phyloP scores from a whole-genome alignment of 2,797 vertebrate species.

The Telmatherina bonti region DNA sequence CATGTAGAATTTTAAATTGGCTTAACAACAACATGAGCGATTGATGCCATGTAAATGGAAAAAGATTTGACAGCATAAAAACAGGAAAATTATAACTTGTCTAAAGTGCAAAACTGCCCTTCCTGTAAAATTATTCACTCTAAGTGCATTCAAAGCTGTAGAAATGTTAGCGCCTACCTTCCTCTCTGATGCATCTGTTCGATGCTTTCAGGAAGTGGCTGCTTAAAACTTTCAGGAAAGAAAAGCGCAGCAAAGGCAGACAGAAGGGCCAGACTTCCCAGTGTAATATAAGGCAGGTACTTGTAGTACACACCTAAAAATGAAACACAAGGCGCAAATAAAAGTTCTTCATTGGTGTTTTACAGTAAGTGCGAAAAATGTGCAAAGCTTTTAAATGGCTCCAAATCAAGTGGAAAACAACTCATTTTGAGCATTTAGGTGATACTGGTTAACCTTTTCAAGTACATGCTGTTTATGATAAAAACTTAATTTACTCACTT shows the following conservation, averaged over 20 bases:
- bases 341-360: neutral
- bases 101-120: neutral
- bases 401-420: neutral
- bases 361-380: neutral
- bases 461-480: neutral
- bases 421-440: neutral
- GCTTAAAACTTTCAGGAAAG: constrained; percentile 88
- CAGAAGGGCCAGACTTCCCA: constrained; percentile 84
- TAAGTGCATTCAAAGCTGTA: neutral
- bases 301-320: constrained; percentile 80
- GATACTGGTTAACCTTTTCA: neutral
- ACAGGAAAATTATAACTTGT: neutral
- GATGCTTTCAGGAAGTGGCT: constrained; percentile 87
- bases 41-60: neutral
- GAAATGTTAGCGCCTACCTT: constrained; percentile 70
- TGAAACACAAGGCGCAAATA: neutral
- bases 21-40: neutral
- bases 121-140: neutral
- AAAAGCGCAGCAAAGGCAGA: constrained; percentile 84
- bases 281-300: constrained; percentile 87
- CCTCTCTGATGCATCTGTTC: constrained; percentile 85
- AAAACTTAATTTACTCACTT: constrained; percentile 59
- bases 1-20: too few relatives aligned
- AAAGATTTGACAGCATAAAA: neutral
- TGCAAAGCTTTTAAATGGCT: neutral